Conservation (phyloP, 2,888 invertebrate species). For the Dromius quadrimaculatus region DNA sequence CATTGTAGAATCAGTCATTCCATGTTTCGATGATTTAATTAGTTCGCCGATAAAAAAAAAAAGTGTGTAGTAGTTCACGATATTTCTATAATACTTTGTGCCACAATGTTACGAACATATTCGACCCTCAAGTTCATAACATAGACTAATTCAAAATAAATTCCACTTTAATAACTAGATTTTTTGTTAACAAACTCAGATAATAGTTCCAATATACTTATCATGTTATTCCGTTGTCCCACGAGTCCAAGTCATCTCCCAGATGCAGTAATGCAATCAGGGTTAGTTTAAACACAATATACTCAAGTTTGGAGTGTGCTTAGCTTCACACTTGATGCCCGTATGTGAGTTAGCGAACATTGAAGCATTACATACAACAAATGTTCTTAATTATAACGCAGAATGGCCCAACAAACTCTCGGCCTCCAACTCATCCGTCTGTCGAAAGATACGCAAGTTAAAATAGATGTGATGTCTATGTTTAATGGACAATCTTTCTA, state of each 20-base stretch:
- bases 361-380: neutral
- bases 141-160: too few species aligned
- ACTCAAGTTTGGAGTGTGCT: constrained; percentile 9
- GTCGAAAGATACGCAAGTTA: neutral
- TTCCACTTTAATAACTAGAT: too few species aligned
- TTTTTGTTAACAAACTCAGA: too few species aligned
- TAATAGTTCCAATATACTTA: too few species aligned
- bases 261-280: constrained; percentile 12
- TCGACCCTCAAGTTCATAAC: too few species aligned
- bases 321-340: constrained; percentile 1
- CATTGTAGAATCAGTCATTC: too few species aligned
- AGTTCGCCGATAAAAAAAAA: too few species aligned
- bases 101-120: too few species aligned
- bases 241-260: neutral
- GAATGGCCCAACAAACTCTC: neutral
- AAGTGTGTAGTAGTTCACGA: too few species aligned
- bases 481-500: neutral
- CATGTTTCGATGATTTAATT: too few species aligned
- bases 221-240: too few species aligned
- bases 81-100: too few species aligned
- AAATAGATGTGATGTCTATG: neutral
- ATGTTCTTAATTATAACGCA: constrained; percentile 13
- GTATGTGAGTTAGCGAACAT: constrained; percentile 15
- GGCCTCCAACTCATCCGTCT: neutral
- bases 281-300: constrained; percentile 22